These are phyloP conservation scores for Neoarius graeffei DNA, from an alignment of 2,113 vertebrate genomes.

Conservation along the genomic window DNA sequence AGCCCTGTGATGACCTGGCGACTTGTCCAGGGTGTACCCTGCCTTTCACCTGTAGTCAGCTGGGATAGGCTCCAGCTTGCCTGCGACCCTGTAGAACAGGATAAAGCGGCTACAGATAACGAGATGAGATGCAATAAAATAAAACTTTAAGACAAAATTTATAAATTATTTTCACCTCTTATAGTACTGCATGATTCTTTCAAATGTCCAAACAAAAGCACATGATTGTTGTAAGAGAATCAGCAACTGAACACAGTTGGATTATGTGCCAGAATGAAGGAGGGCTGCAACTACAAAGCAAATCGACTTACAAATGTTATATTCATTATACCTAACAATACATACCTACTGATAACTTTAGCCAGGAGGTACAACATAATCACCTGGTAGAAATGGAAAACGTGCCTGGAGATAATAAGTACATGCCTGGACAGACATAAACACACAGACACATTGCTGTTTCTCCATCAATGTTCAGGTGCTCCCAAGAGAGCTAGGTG, in stretches of 20 bases:
- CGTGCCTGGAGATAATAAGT: slow-evolving; percentile 13
- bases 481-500: not conserved
- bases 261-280: not conserved
- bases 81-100: too few relatives aligned
- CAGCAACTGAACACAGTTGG: not conserved
- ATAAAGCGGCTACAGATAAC: too few relatives aligned
- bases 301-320: not conserved
- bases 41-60: too few relatives aligned
- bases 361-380: not conserved
- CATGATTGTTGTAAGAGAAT: not conserved
- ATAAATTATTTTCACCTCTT: too few relatives aligned
- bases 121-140: too few relatives aligned
- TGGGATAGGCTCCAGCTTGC: too few relatives aligned
- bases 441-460: not conserved
- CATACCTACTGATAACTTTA: not conserved
- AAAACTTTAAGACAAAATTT: too few relatives aligned
- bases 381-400: not conserved
- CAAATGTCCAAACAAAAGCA: not conserved
- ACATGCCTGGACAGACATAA: not conserved
- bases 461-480: not conserved
- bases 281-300: not conserved
- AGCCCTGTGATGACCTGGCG: too few relatives aligned
- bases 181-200: not conserved
- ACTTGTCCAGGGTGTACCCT: too few relatives aligned
- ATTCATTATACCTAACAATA: not conserved